Conservation (phyloP, 2,113 vertebrate genomes). For the Alaudala cheleensis region DNA sequence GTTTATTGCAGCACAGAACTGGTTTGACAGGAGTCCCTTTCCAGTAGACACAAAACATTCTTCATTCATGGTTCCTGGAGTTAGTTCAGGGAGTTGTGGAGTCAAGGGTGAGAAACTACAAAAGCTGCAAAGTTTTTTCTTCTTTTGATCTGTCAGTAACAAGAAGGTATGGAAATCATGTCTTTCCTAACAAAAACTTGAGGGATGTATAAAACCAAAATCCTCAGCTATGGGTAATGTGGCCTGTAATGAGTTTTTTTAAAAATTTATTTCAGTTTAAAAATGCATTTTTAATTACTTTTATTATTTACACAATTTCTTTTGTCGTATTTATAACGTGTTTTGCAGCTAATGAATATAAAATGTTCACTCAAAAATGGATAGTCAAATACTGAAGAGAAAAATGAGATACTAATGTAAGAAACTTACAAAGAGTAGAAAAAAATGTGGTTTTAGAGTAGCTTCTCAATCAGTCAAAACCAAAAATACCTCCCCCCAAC, state of each 20-base stretch:
- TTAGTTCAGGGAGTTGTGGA: not conserved
- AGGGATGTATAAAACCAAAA: not conserved
- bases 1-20: not conserved
- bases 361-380: not conserved
- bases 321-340: not conserved
- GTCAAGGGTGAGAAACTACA: not conserved
- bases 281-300: not conserved
- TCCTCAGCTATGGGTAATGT: not conserved
- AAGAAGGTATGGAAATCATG: not conserved
- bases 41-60: not conserved
- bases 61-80: not conserved
- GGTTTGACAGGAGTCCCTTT: slow-evolving; percentile 19
- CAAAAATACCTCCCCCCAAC: not conserved
- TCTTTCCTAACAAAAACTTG: not conserved
- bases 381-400: not conserved
- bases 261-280: not conserved
- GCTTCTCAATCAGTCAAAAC: not conserved
- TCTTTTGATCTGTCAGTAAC: not conserved
- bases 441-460: not conserved
- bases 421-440: not conserved
- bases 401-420: not conserved
- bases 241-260: not conserved
- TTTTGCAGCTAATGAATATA: not conserved
- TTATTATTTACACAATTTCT: not conserved
- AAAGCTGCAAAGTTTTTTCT: not conserved